Conservation (phyloP, 2,888 invertebrate genomes). For the Labia minor region DNA sequence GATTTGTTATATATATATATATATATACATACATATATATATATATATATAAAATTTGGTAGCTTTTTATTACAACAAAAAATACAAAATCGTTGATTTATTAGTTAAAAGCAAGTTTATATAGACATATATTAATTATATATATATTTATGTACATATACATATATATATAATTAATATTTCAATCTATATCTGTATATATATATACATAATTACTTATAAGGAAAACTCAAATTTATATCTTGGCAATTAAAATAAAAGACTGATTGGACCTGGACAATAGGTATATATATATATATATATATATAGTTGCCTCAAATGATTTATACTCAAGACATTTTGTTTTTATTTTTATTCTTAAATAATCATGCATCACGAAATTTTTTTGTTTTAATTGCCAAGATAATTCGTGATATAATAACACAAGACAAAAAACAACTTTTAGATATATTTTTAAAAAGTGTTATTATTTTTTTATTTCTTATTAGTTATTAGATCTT, state of each 20-base stretch:
- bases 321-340: background rate
- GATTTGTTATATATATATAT: background rate
- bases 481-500: background rate
- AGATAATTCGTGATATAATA: constrained; percentile 4
- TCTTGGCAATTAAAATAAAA: background rate
- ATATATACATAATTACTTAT: background rate
- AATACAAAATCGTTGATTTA: background rate
- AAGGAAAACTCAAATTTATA: background rate
- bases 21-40: too few relatives aligned
- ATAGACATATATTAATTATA: background rate
- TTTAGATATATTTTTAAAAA: background rate
- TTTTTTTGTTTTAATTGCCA: background rate
- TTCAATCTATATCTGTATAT: background rate
- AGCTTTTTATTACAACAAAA: background rate
- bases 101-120: background rate
- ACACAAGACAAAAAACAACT: background rate
- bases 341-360: background rate
- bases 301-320: background rate
- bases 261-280: background rate
- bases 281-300: too few relatives aligned
- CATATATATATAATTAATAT: background rate
- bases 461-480: background rate
- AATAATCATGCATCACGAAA: background rate
- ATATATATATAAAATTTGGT: constrained; percentile 6
- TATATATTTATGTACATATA: background rate